Evolutionary conservation across 30 jellyfish, hydroid and myxozoan genomes (phyloP), one percentile per base, ranked within the genome.

Genomic region (Aurelia coerulea): DNA sequence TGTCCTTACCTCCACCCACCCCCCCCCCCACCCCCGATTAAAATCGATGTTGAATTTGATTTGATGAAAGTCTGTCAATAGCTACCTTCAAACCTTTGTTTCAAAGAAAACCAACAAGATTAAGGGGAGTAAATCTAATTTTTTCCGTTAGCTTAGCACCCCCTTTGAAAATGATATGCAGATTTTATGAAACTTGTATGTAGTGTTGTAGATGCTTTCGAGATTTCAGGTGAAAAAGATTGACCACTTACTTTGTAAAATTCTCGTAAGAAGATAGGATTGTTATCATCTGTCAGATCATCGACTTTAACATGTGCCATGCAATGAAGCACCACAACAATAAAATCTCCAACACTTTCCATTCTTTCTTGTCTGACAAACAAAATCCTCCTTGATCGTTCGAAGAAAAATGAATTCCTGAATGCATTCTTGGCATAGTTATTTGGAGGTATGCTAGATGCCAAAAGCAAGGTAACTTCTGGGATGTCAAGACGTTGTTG

Each of bases 341-440:
- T 75, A 42, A 95, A 95, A 74, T 95, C 99, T 13, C 99, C 99
- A 33, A 95, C 90, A 69, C 97, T 89, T 23, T 95, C 97, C 97
- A 95, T 95, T 34, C 99, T 78, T 79, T 88, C 99, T 54, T 95
- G 99, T 33, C 99, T 68, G 17, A 95, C 75, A 66, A 95, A 90
- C 70, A 95, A 83, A 62, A 95, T 95, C 81, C 80, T 84, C 46
- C 99, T 74, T 62, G 97, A 76, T 29, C 94, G 97, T 74, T 95
- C 99, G 78, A 84, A 95, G 83, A 95, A 95, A 83, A 95, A 95
- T n/a, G 99, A 95, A 76, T 95, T 88, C 41, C 99, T 81, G 74
- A 95, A 95, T 53, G 99, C 99, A 76, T 95, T 95, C 62, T 95
- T 95, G 34, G 97, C 82, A 69, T 95, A 95, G 78, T 95, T 86